Percentiles rank a stretch among this genome's conserved stretches.
Evolutionary conservation across 2,113 vertebrate genomes (phyloP).

Genomic region (Daphoenositta chrysoptera): DNA sequence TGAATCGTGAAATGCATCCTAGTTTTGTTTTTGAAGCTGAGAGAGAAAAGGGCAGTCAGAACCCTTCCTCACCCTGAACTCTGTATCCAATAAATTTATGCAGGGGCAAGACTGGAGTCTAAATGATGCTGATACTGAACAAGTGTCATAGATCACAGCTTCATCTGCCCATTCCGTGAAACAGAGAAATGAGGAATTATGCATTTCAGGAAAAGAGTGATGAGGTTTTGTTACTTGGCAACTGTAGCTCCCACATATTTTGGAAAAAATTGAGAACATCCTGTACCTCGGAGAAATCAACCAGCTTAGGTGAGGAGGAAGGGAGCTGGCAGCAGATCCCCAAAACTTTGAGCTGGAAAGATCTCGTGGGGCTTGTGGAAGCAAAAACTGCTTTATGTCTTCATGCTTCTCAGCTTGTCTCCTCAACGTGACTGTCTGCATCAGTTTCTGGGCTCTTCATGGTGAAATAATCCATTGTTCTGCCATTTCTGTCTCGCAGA

Average conservation of each 20-base stretch:
- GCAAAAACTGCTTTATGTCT: not conserved
- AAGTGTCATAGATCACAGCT: not conserved
- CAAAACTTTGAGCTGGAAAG: constrained; percentile 2
- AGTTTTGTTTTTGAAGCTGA: not conserved
- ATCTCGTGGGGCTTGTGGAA: not conserved
- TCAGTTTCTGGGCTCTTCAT: constrained; percentile 6
- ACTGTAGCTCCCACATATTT: constrained; percentile 40
- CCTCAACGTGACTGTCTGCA: not conserved
- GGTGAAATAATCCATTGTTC: constrained; percentile 36
- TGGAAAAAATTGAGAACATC: constrained; percentile 21
- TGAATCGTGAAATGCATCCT: not conserved
- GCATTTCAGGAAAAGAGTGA: constrained; percentile 24
- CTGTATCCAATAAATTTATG: not conserved
- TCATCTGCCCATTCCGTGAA: not conserved
- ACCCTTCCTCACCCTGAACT: not conserved
- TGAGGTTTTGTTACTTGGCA: constrained; percentile 43
- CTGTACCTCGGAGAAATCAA: constrained; percentile 5
- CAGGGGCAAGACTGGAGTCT: not conserved
- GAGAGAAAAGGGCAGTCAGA: not conserved
- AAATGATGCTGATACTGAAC: not conserved
- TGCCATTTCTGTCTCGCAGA: not conserved
- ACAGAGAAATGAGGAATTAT: not conserved
- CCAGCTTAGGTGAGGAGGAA: constrained; percentile 4
- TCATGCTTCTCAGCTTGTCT: not conserved
- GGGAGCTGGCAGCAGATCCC: constrained; percentile 21